Conservation (phyloP, 1,140 invertebrate species). For the Drosophila triauraria region DNA sequence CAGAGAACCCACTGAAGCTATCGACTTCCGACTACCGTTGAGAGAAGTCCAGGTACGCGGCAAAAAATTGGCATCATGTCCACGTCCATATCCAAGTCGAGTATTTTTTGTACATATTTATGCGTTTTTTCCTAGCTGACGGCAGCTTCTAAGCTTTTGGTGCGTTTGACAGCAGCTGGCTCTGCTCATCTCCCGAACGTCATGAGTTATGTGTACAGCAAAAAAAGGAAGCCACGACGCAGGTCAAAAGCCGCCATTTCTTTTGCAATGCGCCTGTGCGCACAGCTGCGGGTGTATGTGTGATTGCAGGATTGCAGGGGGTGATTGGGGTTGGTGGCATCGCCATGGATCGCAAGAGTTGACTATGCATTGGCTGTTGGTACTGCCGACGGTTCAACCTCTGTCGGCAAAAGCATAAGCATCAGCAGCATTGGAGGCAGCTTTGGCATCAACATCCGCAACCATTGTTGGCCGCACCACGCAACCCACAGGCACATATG, state of each 20-base stretch:
- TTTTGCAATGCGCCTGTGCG: constrained; percentile 76
- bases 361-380: constrained; percentile 50
- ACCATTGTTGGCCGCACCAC: constrained; percentile 73
- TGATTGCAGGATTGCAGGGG: constrained; percentile 17
- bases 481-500: constrained; percentile 38
- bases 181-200: constrained; percentile 65
- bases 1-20: not conserved
- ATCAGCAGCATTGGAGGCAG: constrained; percentile 37
- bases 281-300: constrained; percentile 39
- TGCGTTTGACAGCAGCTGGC: constrained; percentile 68
- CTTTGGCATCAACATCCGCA: constrained; percentile 21
- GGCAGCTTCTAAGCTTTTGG: constrained; percentile 42
- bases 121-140: constrained; percentile 60
- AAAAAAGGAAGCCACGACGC: constrained; percentile 20
- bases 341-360: constrained; percentile 66
- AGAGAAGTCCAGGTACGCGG: constrained; percentile 6
- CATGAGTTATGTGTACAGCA: constrained; percentile 63
- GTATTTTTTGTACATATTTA: constrained; percentile 68
- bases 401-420: constrained; percentile 55
- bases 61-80: not conserved
- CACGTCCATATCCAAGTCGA: constrained; percentile 13
- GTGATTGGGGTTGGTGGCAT: constrained; percentile 27
- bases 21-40: not conserved
- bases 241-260: constrained; percentile 69
- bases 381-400: constrained; percentile 62